These are phyloP conservation scores for Coregonus clupeaformis DNA, from an alignment of 2,113 vertebrate species.

Conservation along the genomic window DNA sequence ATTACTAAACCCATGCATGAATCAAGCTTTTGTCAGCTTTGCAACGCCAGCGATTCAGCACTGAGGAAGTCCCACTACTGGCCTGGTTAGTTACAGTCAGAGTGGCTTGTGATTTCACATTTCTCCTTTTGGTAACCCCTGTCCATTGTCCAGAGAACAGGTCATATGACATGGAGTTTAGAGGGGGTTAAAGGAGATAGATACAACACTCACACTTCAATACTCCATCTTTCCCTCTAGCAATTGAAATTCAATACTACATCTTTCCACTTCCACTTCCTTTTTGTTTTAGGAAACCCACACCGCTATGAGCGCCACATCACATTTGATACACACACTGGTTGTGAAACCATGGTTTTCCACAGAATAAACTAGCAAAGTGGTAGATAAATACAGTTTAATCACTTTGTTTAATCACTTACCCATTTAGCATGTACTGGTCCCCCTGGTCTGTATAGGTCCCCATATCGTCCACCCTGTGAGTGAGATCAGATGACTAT, in stretches of 20 bases:
- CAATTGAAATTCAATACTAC: not conserved
- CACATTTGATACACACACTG: not conserved
- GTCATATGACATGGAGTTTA: not conserved
- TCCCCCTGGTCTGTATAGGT: constrained; percentile 24
- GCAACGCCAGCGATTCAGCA: not conserved
- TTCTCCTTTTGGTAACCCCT: constrained; percentile 13
- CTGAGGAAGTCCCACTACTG: constrained; percentile 6
- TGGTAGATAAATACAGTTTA: not conserved
- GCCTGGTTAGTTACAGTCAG: constrained; percentile 27
- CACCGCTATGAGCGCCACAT: too few relatives aligned
- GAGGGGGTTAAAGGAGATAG: not conserved
- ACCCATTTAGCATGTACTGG: constrained; percentile 46
- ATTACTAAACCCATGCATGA: not conserved
- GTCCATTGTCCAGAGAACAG: not conserved
- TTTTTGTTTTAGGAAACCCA: constrained; percentile 37
- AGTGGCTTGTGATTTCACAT: constrained; percentile 19
- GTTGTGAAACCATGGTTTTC: not conserved
- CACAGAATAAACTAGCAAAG: not conserved
- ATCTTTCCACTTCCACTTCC: constrained; percentile 24
- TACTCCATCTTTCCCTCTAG: not conserved
- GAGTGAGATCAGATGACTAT: constrained; percentile 29
- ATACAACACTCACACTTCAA: not conserved
- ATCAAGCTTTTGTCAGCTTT: not conserved
- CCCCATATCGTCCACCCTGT: constrained; percentile 44
- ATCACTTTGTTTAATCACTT: constrained; percentile 29